Percentiles rank a stretch among this genome's conserved stretches.
phyloP scores from a whole-genome alignment of 2,113 vertebrate species.

The Stomatorhinus ivindoensis region DNA sequence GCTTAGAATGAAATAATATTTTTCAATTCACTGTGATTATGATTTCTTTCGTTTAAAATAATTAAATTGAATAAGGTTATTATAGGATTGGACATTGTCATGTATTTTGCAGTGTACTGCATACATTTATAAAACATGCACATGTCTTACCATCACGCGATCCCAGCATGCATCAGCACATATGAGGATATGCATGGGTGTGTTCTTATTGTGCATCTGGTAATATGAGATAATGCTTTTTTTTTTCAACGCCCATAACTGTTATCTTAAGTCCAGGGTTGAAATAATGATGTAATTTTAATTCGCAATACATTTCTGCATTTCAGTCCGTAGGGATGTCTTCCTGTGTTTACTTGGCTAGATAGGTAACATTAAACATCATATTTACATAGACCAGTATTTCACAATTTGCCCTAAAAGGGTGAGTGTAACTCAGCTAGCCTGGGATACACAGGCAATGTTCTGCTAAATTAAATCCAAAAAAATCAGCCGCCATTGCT shows the following conservation, averaged over 20 bases:
- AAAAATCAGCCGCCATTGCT: not conserved
- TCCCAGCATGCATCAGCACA: slow-evolving; percentile 1
- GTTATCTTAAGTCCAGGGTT: not conserved
- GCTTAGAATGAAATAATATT: not conserved
- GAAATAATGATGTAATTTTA: not conserved
- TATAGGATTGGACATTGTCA: not conserved
- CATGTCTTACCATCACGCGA: not conserved
- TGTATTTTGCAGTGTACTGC: not conserved
- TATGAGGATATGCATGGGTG: not conserved
- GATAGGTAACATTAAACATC: not conserved
- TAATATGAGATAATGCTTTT: not conserved
- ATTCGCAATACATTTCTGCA: not conserved
- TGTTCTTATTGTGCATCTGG: not conserved
- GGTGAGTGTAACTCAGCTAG: not conserved
- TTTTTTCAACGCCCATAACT: not conserved
- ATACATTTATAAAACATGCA: not conserved
- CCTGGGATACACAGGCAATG: not conserved
- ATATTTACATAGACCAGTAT: not conserved
- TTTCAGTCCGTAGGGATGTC: not conserved
- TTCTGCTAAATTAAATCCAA: not conserved
- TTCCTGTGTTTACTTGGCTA: not conserved
- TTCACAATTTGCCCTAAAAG: not conserved
- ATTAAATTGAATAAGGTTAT: not conserved
- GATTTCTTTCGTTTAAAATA: not conserved
- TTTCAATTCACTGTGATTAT: not conserved